Evolutionary conservation across 2,113 vertebrate genomes (phyloP).

Genomic region (Pelecanus crispus): DNA sequence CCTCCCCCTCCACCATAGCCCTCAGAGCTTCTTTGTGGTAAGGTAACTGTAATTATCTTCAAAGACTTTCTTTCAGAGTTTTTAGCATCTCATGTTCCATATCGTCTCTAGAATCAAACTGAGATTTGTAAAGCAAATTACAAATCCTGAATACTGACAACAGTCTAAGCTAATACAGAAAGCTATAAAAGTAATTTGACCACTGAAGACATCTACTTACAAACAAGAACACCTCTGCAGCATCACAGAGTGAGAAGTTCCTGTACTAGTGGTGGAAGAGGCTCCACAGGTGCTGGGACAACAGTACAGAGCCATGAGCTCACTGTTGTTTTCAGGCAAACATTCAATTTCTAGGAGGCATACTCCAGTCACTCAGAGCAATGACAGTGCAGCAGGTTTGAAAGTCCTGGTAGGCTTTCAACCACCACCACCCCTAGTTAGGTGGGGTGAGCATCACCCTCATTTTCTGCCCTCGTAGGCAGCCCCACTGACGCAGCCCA

Average conservation of each 20-base stretch:
- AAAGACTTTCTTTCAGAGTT: slow-evolving; percentile 60
- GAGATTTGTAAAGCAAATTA: slow-evolving; percentile 45
- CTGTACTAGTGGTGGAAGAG: not conserved
- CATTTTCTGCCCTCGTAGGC: not conserved
- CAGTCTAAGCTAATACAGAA: not conserved
- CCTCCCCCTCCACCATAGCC: too few species aligned
- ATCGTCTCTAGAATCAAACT: not conserved
- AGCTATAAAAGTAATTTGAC: not conserved
- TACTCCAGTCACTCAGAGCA: not conserved
- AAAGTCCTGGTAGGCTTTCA: not conserved
- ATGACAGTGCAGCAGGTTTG: not conserved
- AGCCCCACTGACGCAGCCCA: not conserved
- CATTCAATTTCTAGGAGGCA: not conserved
- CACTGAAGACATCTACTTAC: not conserved
- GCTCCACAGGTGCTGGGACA: not conserved
- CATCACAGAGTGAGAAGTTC: not conserved
- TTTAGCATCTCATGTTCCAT: slow-evolving; percentile 17
- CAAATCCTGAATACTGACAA: not conserved
- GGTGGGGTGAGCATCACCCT: not conserved
- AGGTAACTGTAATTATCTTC: slow-evolving; percentile 62
- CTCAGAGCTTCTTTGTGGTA: slow-evolving; percentile 44
- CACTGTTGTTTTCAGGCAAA: not conserved
- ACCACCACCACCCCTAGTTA: too few species aligned
- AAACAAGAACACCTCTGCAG: not conserved
- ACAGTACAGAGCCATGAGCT: not conserved